These are phyloP conservation scores for Hydroisotoma schaefferi DNA, from an alignment of 2,888 invertebrate genomes.

Conservation along the genomic window DNA sequence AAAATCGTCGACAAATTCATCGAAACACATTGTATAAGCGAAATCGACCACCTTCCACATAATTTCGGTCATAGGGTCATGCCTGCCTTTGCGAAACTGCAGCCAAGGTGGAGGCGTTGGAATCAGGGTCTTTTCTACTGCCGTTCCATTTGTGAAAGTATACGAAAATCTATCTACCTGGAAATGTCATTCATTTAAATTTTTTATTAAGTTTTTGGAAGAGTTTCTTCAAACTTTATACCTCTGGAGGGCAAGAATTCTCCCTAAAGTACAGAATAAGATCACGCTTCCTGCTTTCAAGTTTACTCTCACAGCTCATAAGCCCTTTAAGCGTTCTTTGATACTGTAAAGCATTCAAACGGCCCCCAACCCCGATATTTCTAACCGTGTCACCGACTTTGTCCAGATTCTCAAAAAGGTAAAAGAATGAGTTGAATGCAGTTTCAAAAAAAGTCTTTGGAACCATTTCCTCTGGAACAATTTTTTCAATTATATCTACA, in stretches of 20 bases:
- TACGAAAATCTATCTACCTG: background rate
- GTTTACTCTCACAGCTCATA: background rate
- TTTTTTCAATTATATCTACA: constrained; percentile 16
- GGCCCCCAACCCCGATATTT: background rate
- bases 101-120: background rate
- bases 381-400: background rate
- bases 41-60: constrained; percentile 30
- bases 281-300: background rate
- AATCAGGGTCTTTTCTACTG: background rate
- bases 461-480: constrained; percentile 16
- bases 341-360: background rate
- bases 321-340: background rate
- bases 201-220: background rate
- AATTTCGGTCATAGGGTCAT: constrained; percentile 24
- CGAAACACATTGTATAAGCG: constrained; percentile 24
- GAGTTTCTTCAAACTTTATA: background rate
- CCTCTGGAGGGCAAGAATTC: constrained; percentile 2
- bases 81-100: background rate
- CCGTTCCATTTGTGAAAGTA: background rate
- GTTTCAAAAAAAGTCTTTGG: constrained; percentile 20
- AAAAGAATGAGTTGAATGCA: constrained; percentile 25
- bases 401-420: constrained; percentile 21
- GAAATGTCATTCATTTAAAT: background rate
- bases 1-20: constrained; percentile 21
- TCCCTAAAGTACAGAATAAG: background rate